Evolutionary conservation across 1,140 invertebrate genomes (phyloP), one percentile per base, ranked within the genome.

Genomic region (Tetragnatha versicolor): DNA sequence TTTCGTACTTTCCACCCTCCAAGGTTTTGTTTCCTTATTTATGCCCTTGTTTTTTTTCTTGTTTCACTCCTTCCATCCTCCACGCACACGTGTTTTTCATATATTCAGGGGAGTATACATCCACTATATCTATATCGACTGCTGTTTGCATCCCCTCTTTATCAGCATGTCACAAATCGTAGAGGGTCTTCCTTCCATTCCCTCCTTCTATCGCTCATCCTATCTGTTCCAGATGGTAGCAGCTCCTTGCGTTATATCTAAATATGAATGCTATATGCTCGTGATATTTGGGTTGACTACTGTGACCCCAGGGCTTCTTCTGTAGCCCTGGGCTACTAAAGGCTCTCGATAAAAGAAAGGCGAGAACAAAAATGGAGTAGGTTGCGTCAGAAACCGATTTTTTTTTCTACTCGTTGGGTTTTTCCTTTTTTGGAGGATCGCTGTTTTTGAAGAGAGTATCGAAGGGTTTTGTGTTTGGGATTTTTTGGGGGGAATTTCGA

Each of bases 191-290:
- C n/a, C n/a, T n/a, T n/a, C 31, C 51, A 17, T 17, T 29, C 31
- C 31, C 51, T 29, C 51, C 25, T 55, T 55, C 51, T 55, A 10
- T 17, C 39, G 1, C 17, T 17, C 17, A 33, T 58, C 29, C 4
- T 33, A 58, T 31, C 22, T 31, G 4, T n/a, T 58, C 55, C 55
- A 58, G 55, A 27, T 58, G 55, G 55, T 58, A 20, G 31, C 29
- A 58, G n/a, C n/a, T n/a, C 55, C 55, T 33, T 58, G 20, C 9
- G 5, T 17, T 33, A 33, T 33, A 33, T 55, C 55, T 58, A 58
- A 58, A 58, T 58, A 58, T 58, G 55, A 58, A 58, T 58, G 35
- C 55, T 58, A 33, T 58, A 58, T 58, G 55, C 22, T 31, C 55
- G 12, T 20, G 5, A 33, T 33, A 58, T 58, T 58, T 58, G 20